Evolutionary conservation across 1,140 invertebrate species (phyloP).

Genomic region (Pinna nobilis): DNA sequence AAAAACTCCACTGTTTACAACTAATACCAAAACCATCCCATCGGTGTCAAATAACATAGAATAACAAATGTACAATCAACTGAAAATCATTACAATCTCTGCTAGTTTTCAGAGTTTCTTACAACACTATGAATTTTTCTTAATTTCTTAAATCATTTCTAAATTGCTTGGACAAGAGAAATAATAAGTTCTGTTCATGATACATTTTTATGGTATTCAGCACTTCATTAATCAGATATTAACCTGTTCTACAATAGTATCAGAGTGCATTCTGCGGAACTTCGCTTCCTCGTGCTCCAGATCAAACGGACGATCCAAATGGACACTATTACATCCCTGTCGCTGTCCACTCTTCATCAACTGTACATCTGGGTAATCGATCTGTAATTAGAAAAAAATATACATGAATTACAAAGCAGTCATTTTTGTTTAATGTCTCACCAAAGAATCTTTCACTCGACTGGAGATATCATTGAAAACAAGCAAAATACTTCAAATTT

Average conservation of each 20-base stretch:
- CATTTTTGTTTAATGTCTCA: too few relatives aligned
- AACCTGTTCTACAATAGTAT: slow-evolving; percentile 66
- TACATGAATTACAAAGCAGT: background rate
- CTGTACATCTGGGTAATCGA: slow-evolving; percentile 87
- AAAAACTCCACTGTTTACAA: too few relatives aligned
- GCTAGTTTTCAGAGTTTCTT: too few relatives aligned
- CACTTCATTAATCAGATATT: background rate
- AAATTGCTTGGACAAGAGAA: background rate
- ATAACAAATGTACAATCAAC: too few relatives aligned
- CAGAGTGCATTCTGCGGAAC: slow-evolving; percentile 67
- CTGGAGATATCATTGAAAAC: background rate
- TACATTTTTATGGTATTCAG: background rate
- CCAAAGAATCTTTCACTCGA: too few relatives aligned
- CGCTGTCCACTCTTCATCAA: slow-evolving; percentile 76
- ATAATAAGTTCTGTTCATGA: background rate
- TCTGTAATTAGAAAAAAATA: slow-evolving; percentile 78
- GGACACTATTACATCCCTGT: slow-evolving; percentile 70
- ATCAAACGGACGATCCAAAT: slow-evolving; percentile 59
- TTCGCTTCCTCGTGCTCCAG: slow-evolving; percentile 53
- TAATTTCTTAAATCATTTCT: background rate
- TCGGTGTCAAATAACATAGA: too few relatives aligned
- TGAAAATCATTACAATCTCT: background rate
- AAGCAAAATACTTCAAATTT: background rate
- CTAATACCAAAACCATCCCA: too few relatives aligned
- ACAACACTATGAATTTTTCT: too few relatives aligned